These are phyloP conservation scores for Petromus typicus DNA, from an alignment of 2,113 vertebrate genomes.

Conservation along the genomic window DNA sequence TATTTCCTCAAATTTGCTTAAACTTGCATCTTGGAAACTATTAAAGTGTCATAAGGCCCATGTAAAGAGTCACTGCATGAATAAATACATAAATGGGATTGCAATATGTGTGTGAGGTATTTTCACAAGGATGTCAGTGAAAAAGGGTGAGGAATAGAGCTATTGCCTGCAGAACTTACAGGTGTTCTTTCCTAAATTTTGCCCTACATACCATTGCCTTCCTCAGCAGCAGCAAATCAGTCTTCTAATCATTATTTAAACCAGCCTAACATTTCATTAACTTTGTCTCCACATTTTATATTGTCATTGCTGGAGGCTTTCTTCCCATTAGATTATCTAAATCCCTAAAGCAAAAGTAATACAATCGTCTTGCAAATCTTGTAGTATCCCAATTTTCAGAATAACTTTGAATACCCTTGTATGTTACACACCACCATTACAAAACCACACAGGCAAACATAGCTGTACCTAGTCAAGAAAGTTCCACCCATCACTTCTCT, in stretches of 20 bases:
- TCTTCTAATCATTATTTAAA: not conserved
- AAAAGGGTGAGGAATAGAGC: not conserved
- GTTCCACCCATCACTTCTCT: not conserved
- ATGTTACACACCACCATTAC: too few relatives aligned
- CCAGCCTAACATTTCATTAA: not conserved
- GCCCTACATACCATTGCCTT: not conserved
- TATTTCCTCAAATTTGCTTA: not conserved
- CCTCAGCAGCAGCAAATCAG: not conserved
- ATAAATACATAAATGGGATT: not conserved
- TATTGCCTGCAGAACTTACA: not conserved
- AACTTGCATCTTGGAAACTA: not conserved
- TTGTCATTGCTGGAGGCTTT: not conserved
- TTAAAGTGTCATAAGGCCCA: accelerated
- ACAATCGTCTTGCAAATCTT: not conserved
- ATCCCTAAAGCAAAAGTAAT: not conserved
- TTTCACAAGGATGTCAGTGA: not conserved
- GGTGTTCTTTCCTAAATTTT: not conserved
- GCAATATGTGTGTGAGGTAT: not conserved
- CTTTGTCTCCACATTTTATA: not conserved
- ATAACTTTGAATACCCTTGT: not conserved
- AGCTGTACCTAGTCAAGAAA: not conserved
- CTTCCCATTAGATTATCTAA: not conserved
- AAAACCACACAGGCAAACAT: not conserved
- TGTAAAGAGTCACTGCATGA: not conserved
- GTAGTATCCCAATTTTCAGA: not conserved